Evolutionary conservation across 2,888 invertebrate genomes (phyloP).

Genomic region (Oscheius sp.): DNA sequence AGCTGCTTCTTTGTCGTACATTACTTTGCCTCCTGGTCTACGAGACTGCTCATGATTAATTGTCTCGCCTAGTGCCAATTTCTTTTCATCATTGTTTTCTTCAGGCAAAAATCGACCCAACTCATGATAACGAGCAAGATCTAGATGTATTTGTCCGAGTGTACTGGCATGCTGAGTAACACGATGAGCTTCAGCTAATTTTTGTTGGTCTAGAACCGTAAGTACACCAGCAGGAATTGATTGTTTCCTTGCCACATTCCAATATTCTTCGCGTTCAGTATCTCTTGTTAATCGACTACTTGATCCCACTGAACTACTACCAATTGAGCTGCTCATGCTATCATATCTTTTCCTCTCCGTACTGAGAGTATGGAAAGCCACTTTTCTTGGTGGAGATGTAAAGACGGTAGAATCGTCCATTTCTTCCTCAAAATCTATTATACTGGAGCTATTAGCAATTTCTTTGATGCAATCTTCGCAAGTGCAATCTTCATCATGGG

Average conservation of each 20-base stretch:
- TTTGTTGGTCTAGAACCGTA: conserved; percentile 70
- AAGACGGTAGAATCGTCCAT: conserved; percentile 15
- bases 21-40: not conserved
- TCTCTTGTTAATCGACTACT: conserved; percentile 53
- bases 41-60: not conserved
- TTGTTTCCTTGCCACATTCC: conserved; percentile 55
- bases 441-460: not conserved
- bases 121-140: conserved; percentile 75
- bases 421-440: conserved; percentile 22
- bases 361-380: conserved; percentile 26
- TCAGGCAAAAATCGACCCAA: conserved; percentile 72
- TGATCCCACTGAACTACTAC: conserved; percentile 32
- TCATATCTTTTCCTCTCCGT: conserved; percentile 13
- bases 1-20: conserved; percentile 74
- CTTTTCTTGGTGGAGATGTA: conserved; percentile 23
- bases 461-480: conserved; percentile 36
- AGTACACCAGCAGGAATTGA: conserved; percentile 59
- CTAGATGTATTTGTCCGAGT: conserved; percentile 75
- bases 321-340: conserved; percentile 29
- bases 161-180: conserved; percentile 70
- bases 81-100: conserved; percentile 39
- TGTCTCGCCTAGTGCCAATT: conserved; percentile 24
- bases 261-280: conserved; percentile 60
- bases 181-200: conserved; percentile 25
- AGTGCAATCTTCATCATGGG: conserved; percentile 43